Conservation (phyloP, 2,113 vertebrate genomes). For the Eidolon helvum region DNA sequence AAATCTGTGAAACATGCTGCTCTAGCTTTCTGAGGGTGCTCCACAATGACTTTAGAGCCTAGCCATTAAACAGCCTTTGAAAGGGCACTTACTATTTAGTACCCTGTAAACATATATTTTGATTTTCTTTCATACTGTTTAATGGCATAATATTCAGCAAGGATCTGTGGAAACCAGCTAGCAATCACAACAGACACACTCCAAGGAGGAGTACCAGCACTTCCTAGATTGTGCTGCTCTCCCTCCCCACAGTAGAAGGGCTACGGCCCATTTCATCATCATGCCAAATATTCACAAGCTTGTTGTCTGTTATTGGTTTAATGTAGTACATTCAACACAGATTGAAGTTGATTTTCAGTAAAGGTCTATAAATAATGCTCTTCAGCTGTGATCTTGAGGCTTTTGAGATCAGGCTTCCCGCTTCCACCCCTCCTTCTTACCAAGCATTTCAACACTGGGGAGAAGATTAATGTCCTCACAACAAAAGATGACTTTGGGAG, state of each 20-base stretch:
- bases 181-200: conserved; percentile 83
- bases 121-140: conserved; percentile 85
- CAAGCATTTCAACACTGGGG: conserved; percentile 44
- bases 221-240: conserved; percentile 72
- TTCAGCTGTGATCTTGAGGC: conserved; percentile 66
- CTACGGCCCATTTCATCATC: conserved; percentile 68
- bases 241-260: conserved; percentile 67
- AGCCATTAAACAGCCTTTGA: conserved; percentile 84
- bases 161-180: conserved; percentile 79
- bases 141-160: conserved; percentile 84
- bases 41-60: conserved; percentile 79
- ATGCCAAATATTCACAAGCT: conserved; percentile 81
- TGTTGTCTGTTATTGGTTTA: conserved; percentile 69
- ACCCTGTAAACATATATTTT: conserved; percentile 84
- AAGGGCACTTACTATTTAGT: conserved; percentile 85
- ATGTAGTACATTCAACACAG: conserved; percentile 57
- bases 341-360: conserved; percentile 67
- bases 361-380: conserved; percentile 60
- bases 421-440: conserved; percentile 74
- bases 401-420: conserved; percentile 70
- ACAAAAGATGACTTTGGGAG: conserved; percentile 80
- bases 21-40: conserved; percentile 79
- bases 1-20: conserved; percentile 76
- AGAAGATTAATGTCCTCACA: conserved; percentile 77
- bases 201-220: conserved; percentile 74